Base-by-base conservation (phyloP, 2,113 vertebrate species). In the Pachypanchax playfairii region DNA sequence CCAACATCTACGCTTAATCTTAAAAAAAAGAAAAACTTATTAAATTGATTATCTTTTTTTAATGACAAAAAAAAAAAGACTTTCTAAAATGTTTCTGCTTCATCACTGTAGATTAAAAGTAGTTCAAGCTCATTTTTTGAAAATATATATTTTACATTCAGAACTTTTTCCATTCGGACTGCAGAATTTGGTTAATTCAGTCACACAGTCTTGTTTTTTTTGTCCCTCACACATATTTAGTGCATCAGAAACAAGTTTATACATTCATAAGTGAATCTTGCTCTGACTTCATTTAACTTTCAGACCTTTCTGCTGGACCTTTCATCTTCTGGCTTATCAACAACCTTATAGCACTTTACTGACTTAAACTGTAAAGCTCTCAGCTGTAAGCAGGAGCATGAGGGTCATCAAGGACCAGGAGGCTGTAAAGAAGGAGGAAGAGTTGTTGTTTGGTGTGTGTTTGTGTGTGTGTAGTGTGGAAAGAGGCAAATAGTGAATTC, bases 331-430 rank as follows among this genome's bases (percentile, higher is more conserved):
- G 59, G 51, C 48, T 70, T 59, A 75, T 75, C 46, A 71, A 52
- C 68, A 79, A 72, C 71, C 80, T 66, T 69, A 46, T 10, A 4
- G 26, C 58, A 64, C 74, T 81, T 79, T 79, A 73, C 62, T 51
- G 26, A 52, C 48, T 81, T 73, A 69, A 76, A 79, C 38, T 69
- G 75, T 80, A 58, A 76, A 53, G 51, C 68, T 57, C 63, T 75
- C 28, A 17, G 43, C 39, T 79, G 26, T 39, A 25, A 73, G 52
- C 54, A 75, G 66, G 25, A 54, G 63, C 55, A 22, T 20, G 31
- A 61, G 54, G 49, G 42, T 71, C 65, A 73, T 47, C 22, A n/a
- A 21, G 20, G 52, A 21, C 59, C 55, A n/a, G 43, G 28, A 60
- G 41, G 48, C 21, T 53, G 54, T 38, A 41, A 67, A 54, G 46